Conservation (phyloP, 2,113 vertebrate genomes). For the Lasiurus cinereus region DNA sequence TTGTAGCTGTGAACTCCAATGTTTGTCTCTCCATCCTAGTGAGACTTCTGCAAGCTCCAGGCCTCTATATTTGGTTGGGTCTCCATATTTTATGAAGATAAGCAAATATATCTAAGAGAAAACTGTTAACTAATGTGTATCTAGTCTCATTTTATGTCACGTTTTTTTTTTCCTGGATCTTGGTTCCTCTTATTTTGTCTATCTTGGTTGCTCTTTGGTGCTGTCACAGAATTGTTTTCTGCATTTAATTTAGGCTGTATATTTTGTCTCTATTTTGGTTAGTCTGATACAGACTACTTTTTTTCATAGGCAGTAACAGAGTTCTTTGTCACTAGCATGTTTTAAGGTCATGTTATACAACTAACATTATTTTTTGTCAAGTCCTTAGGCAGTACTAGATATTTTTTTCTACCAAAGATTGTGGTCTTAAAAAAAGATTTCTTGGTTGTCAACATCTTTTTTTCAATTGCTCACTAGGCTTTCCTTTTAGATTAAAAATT, state of each 20-base stretch:
- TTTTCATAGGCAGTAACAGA: neutral
- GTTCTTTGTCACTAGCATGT: neutral
- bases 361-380: slow-evolving; percentile 45
- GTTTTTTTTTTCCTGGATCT: neutral
- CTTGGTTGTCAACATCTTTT: neutral
- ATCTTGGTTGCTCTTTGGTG: neutral
- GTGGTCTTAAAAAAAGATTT: neutral
- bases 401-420: neutral
- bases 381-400: neutral
- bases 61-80: neutral
- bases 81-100: slow-evolving; percentile 10
- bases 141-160: neutral
- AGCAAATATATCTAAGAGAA: neutral
- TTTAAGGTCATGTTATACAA: slow-evolving; percentile 23
- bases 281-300: neutral
- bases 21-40: neutral
- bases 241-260: neutral
- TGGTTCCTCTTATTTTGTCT: neutral
- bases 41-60: neutral
- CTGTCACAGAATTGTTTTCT: slow-evolving; percentile 21
- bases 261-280: neutral
- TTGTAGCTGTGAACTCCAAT: slow-evolving; percentile 10
- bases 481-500: neutral
- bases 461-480: neutral
- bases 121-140: neutral